These are phyloP conservation scores for Pteruthius melanotis DNA, from an alignment of 2,113 vertebrate species.

Conservation along the genomic window DNA sequence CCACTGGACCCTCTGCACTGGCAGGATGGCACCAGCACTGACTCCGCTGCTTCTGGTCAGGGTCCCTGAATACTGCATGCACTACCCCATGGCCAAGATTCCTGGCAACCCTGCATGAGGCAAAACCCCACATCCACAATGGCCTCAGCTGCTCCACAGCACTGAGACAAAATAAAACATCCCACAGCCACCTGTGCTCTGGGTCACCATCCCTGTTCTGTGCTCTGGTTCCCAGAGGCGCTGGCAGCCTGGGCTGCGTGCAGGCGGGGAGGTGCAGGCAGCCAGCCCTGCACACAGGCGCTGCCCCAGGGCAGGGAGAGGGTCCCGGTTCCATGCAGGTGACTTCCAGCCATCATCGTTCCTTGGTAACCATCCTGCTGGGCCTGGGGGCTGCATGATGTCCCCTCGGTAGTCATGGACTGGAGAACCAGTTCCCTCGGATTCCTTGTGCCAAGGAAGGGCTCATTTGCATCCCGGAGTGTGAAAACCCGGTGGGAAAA, in stretches of 20 bases:
- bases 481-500: not conserved
- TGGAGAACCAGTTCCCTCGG: conserved; percentile 6
- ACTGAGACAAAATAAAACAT: not conserved
- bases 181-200: not conserved
- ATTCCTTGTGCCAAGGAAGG: not conserved
- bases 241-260: not conserved
- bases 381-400: fast-evolving
- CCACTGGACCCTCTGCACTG: fast-evolving
- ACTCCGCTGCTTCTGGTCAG: not conserved
- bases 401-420: not conserved
- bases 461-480: not conserved
- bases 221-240: fast-evolving
- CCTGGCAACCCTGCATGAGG: fast-evolving
- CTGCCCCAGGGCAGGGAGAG: not conserved
- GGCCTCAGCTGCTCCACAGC: not conserved
- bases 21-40: not conserved
- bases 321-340: not conserved
- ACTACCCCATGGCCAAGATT: not conserved
- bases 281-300: fast-evolving
- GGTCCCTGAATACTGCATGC: fast-evolving
- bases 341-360: not conserved
- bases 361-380: not conserved
- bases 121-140: not conserved
- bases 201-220: not conserved
- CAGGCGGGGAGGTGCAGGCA: not conserved